Percentiles rank a stretch among this genome's conserved stretches.
Evolutionary conservation across 2,888 invertebrate species (phyloP).

Genomic region (Apodemia mormo): DNA sequence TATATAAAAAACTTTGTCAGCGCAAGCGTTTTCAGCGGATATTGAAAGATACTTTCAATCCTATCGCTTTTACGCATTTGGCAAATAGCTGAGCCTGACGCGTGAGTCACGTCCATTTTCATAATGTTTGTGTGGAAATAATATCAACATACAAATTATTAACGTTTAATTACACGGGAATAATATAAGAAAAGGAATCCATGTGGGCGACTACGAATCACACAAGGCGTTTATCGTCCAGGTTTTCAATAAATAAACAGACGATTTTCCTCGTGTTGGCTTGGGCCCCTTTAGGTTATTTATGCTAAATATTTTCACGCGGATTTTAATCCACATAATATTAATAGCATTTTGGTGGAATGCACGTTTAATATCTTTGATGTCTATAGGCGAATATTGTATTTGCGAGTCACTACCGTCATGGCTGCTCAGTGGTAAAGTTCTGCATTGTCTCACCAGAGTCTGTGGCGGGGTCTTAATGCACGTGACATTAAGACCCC

Average conservation of each 20-base stretch:
- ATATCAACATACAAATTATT: slow-evolving; percentile 13
- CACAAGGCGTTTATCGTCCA: neutral
- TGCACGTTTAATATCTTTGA: neutral
- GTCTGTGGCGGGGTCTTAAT: too few relatives aligned
- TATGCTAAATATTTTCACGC: too few relatives aligned
- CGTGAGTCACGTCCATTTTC: slow-evolving; percentile 7
- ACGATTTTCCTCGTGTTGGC: neutral
- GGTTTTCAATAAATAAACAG: neutral
- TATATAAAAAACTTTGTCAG: too few relatives aligned
- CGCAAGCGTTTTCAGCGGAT: neutral
- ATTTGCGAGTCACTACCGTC: too few relatives aligned
- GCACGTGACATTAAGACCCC: too few relatives aligned
- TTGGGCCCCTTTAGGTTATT: too few relatives aligned
- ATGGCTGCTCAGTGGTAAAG: too few relatives aligned
- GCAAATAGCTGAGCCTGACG: neutral
- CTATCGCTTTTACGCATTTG: slow-evolving; percentile 15
- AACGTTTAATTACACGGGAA: slow-evolving; percentile 8
- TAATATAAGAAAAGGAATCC: neutral
- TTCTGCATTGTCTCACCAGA: too few relatives aligned
- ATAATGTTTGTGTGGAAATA: slow-evolving; percentile 4
- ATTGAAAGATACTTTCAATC: slow-evolving; percentile 14
- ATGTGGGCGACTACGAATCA: neutral
- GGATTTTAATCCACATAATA: too few relatives aligned
- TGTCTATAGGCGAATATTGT: neutral
- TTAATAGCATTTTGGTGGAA: neutral